phyloP scores from a whole-genome alignment of 1,140 invertebrate genomes.

The Pentalonia nigronervosa region DNA sequence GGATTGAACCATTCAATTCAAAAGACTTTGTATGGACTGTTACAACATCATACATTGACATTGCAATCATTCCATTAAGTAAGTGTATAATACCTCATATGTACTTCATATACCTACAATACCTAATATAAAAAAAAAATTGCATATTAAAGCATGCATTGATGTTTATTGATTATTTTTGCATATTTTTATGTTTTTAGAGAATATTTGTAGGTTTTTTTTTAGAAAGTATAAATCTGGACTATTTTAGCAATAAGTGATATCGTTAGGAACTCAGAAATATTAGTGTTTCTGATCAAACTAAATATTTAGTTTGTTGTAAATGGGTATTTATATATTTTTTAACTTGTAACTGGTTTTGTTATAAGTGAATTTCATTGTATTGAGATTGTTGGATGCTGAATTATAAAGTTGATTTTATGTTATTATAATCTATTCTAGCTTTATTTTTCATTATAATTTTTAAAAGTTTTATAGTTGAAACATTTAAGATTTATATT shows the following conservation, averaged over 20 bases:
- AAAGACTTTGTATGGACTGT: no score
- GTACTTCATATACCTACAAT: no score
- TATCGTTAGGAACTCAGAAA: background rate
- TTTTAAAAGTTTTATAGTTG: background rate
- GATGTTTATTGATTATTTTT: no score
- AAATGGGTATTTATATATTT: conserved; percentile 18
- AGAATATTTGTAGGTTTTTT: no score
- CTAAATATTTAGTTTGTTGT: background rate
- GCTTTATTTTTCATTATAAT: background rate
- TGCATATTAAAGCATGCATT: no score
- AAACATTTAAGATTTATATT: background rate
- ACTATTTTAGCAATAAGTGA: background rate
- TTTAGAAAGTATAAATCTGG: no score
- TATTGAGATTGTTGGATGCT: background rate
- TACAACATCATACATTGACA: no score
- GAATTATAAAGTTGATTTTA: background rate
- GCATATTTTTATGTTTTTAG: no score
- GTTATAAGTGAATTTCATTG: background rate
- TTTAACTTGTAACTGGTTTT: background rate
- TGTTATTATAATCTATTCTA: background rate
- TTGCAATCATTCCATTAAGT: no score
- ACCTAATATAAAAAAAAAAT: no score
- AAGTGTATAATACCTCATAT: no score
- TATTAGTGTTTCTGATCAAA: background rate
- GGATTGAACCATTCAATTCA: no score